A percentile compares a stretch with the other conserved stretches of the same genome.
phyloP scores from a whole-genome alignment of 2,888 invertebrate species.

The Heliconius hortense region DNA sequence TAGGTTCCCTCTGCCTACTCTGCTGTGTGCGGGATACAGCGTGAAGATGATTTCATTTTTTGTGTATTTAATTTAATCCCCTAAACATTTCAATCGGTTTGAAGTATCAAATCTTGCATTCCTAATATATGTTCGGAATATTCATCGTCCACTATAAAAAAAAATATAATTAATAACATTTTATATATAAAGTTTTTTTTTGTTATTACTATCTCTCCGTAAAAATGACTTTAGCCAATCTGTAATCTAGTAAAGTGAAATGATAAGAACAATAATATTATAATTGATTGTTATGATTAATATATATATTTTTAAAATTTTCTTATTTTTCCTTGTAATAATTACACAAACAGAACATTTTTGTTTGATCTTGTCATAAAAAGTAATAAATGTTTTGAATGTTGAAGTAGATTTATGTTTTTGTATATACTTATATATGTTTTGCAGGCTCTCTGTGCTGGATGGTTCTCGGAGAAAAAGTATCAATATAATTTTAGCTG shows the following conservation, averaged over 20 bases:
- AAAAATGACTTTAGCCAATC: background rate
- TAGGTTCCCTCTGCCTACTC: too few relatives aligned
- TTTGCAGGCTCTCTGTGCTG: conserved; percentile 83
- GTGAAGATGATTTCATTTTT: too few relatives aligned
- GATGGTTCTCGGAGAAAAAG: conserved; percentile 84
- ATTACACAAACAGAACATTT: background rate
- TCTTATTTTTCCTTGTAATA: background rate
- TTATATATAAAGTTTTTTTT: background rate
- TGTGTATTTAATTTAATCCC: too few relatives aligned
- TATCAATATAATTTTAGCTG: conserved; percentile 87
- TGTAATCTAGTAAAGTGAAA: background rate
- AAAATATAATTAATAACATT: too few relatives aligned
- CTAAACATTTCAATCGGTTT: too few relatives aligned
- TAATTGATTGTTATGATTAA: background rate
- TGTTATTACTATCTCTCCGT: background rate
- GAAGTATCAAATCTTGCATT: too few relatives aligned
- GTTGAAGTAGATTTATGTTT: background rate
- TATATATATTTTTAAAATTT: background rate
- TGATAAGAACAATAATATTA: too few relatives aligned
- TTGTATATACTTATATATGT: conserved; percentile 36
- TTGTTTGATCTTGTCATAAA: background rate
- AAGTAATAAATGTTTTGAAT: background rate
- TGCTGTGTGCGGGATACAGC: too few relatives aligned
- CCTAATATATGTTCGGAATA: too few relatives aligned
- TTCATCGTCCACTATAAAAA: too few relatives aligned